Conservation (phyloP, 2,113 vertebrate species). For the Spermophilus dauricus region DNA sequence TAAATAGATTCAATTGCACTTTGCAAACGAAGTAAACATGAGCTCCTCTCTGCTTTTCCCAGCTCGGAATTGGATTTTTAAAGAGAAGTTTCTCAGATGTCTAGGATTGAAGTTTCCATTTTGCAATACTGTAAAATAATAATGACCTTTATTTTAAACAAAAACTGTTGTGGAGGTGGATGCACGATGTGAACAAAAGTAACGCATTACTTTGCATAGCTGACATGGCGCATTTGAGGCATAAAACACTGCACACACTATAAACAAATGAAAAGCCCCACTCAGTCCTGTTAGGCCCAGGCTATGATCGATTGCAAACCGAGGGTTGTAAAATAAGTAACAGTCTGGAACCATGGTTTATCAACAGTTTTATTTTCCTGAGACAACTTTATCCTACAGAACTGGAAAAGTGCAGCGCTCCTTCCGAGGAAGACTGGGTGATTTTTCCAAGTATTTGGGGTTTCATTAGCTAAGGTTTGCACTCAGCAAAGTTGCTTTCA, state of each 20-base stretch:
- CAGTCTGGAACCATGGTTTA: slow-evolving; percentile 71
- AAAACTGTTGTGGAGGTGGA: slow-evolving; percentile 67
- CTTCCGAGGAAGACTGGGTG: slow-evolving; percentile 25
- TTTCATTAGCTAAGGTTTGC: slow-evolving; percentile 22
- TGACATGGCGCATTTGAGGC: slow-evolving; percentile 52
- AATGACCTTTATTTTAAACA: slow-evolving; percentile 75
- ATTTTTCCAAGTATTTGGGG: slow-evolving; percentile 46
- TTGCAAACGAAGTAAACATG: slow-evolving; percentile 68
- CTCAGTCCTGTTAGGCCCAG: slow-evolving; percentile 22
- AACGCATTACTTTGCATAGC: slow-evolving; percentile 74
- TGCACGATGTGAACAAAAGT: slow-evolving; percentile 69
- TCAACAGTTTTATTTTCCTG: slow-evolving; percentile 77
- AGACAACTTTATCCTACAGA: slow-evolving; percentile 75
- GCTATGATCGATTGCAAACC: slow-evolving; percentile 70
- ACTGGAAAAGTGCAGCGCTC: background rate
- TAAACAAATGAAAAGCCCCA: slow-evolving; percentile 66
- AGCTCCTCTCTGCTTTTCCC: slow-evolving; percentile 14
- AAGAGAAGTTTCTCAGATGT: slow-evolving; percentile 61
- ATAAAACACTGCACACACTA: slow-evolving; percentile 57
- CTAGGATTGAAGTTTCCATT: slow-evolving; percentile 74
- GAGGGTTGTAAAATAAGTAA: slow-evolving; percentile 70
- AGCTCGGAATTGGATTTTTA: slow-evolving; percentile 12
- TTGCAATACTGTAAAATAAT: slow-evolving; percentile 76
- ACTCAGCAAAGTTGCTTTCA: slow-evolving; percentile 69
- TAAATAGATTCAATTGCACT: slow-evolving; percentile 68